These are phyloP conservation scores for Drosophila barbarae DNA, from an alignment of 2,888 invertebrate species.

Conservation along the genomic window DNA sequence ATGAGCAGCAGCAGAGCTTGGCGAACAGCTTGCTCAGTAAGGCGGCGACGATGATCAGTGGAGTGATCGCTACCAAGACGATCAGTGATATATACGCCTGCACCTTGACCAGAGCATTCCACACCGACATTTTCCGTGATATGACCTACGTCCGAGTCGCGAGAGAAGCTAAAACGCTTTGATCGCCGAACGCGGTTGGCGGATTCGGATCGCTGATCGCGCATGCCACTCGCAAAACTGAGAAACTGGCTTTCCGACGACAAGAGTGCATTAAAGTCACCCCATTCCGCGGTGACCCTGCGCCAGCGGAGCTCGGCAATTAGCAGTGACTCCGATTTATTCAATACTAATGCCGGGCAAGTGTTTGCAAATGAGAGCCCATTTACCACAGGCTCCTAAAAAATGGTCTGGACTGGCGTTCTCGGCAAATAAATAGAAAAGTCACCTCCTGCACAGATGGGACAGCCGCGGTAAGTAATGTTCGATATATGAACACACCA, in stretches of 20 bases:
- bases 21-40: conserved; percentile 20
- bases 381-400: conserved; percentile 7
- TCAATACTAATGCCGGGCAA: conserved; percentile 11
- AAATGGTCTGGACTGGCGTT: conserved; percentile 6
- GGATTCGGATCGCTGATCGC: conserved; percentile 2
- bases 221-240: not conserved
- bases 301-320: conserved; percentile 6
- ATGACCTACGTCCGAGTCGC: conserved; percentile 8
- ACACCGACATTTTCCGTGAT: conserved; percentile 20
- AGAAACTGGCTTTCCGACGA: conserved; percentile 21
- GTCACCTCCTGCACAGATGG: conserved; percentile 56
- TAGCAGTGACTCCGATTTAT: conserved; percentile 4
- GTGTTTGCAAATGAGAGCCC: conserved; percentile 17
- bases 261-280: conserved; percentile 18
- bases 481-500: conserved; percentile 29
- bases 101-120: conserved; percentile 13
- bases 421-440: conserved; percentile 48
- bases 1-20: not conserved
- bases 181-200: conserved; percentile 11
- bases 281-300: conserved; percentile 15
- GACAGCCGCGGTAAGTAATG: conserved; percentile 35
- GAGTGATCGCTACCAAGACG: conserved; percentile 21
- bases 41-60: conserved; percentile 42
- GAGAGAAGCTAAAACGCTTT: conserved; percentile 25
- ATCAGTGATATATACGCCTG: conserved; percentile 1